Evolutionary conservation across 2,797 vertebrate genomes (phyloP).

Genomic region (Microctenopoma lineatum): DNA sequence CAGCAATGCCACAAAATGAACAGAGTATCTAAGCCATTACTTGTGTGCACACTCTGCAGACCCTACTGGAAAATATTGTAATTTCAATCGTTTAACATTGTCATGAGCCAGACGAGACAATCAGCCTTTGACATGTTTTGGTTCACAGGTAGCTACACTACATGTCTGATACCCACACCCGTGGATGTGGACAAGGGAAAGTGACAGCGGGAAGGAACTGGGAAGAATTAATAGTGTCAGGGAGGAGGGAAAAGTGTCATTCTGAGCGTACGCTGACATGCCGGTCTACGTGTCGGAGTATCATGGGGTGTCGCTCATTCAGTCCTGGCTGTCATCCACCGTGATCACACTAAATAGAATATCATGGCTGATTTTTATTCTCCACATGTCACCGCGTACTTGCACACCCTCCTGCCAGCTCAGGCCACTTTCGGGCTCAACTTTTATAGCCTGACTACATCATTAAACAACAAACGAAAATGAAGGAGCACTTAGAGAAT

Average conservation of each 20-base stretch:
- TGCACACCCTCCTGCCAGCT: slow-evolving; percentile 14
- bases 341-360: slow-evolving; percentile 33
- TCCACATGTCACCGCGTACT: slow-evolving; percentile 9
- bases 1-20: background rate
- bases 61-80: slow-evolving; percentile 2
- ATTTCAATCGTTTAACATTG: slow-evolving; percentile 22
- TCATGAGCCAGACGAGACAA: slow-evolving; percentile 19
- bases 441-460: background rate
- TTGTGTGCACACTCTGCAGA: background rate
- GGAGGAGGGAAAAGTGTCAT: slow-evolving; percentile 42
- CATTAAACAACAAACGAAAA: too few relatives aligned
- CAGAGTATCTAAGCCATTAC: background rate
- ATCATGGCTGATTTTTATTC: slow-evolving; percentile 25
- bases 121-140: slow-evolving; percentile 38
- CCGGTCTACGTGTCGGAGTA: slow-evolving; percentile 10
- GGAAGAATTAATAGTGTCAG: slow-evolving; percentile 42
- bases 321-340: slow-evolving; percentile 17
- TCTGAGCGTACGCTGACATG: slow-evolving; percentile 31
- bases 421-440: background rate
- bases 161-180: slow-evolving; percentile 36
- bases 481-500: too few relatives aligned
- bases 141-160: slow-evolving; percentile 23
- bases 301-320: slow-evolving; percentile 26
- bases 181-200: slow-evolving; percentile 29
- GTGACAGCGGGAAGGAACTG: slow-evolving; percentile 36